Evolutionary conservation across 2,888 invertebrate species (phyloP), one percentile per base, ranked within the genome.

Genomic region (Metalampra italica): DNA sequence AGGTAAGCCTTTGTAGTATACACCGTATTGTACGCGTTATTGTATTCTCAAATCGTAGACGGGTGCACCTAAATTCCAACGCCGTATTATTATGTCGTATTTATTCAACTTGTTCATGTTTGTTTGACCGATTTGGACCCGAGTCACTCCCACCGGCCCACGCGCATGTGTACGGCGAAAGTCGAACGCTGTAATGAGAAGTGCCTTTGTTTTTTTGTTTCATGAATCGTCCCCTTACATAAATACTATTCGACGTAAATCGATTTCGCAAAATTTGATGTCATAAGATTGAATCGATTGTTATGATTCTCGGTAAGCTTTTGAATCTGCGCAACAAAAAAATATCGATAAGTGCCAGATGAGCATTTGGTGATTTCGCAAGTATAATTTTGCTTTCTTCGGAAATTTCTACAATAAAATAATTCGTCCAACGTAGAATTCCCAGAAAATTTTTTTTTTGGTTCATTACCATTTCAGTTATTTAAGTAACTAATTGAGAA

Each of bases 71-170:
- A 14, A 14, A 39, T 39, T 39, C 39, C 39, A 39, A 22, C 13
- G 8, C 9, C 39, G 38, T 47, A 48, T 45, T 29, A 29, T 46
- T 12, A 46, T 46, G 30, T 14, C 15, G 30, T 39, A 70, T 76
- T 69, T 74, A 72, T 72, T 71, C 80, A 82, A 87, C 82, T 82
- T 85, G 86, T 78, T 78, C 74, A 60, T 79, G 75, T 78, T 74
- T 76, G 71, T 75, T 64, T 70, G 74, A 71, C 69, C 76, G 75
- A 79, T 76, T 79, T 76, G 59, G 69, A 68, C 59, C 61, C 59
- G 49, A 62, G 75, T 70, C 64, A 70, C 72, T 68, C 77, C 73
- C 66, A 71, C 60, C 76, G 41, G 53, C 78, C 77, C 69, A 80
- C 78, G 64, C 69, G 46, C 40, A 34, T 8, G 22, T 45, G n/a